These are phyloP conservation scores for Xanthorhoe designata DNA, from an alignment of 2,888 invertebrate species.

Conservation along the genomic window DNA sequence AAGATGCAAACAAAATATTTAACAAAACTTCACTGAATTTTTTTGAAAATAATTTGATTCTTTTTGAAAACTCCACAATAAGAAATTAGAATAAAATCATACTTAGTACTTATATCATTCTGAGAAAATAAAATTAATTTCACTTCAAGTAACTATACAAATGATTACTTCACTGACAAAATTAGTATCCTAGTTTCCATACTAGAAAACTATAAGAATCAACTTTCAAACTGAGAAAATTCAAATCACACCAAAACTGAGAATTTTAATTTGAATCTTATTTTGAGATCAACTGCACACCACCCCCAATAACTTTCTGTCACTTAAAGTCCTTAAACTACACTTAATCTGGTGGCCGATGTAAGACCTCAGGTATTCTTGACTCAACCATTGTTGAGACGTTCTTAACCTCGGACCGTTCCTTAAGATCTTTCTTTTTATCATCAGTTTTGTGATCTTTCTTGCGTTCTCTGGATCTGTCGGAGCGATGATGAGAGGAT, in stretches of 20 bases:
- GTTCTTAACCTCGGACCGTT: slow-evolving; percentile 46
- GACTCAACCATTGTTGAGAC: slow-evolving; percentile 49
- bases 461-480: slow-evolving; percentile 62
- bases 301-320: slow-evolving; percentile 32
- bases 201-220: background rate
- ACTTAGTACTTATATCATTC: no score
- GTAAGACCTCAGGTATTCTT: slow-evolving; percentile 56
- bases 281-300: slow-evolving; percentile 31
- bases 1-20: no score
- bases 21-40: no score
- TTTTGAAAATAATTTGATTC: no score
- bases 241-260: slow-evolving; percentile 3
- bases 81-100: no score
- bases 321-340: slow-evolving; percentile 34
- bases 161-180: background rate
- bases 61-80: no score
- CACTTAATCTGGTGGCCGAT: slow-evolving; percentile 71
- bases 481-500: slow-evolving; percentile 58
- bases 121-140: no score
- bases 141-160: no score
- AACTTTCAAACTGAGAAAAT: background rate
- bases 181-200: background rate
- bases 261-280: background rate
- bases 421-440: slow-evolving; percentile 49
- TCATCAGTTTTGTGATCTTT: slow-evolving; percentile 65